phyloP scores from a whole-genome alignment of 1,140 invertebrate species.

The Maconellicoccus hirsutus region DNA sequence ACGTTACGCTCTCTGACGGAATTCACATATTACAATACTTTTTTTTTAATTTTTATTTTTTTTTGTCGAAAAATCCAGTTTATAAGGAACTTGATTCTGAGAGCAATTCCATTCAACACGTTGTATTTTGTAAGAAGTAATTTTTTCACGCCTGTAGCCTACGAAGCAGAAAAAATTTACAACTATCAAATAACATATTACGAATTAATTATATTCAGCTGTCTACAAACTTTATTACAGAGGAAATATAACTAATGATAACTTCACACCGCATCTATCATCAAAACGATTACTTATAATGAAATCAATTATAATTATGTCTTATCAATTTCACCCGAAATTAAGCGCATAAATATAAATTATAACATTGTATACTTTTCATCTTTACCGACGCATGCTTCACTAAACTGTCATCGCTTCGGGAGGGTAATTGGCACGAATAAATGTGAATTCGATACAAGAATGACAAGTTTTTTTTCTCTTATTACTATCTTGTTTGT shows the following conservation, averaged over 20 bases:
- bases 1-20: no score
- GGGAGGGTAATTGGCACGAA: neutral
- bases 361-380: neutral
- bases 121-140: no score
- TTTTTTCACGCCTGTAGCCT: neutral
- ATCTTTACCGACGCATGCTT: neutral
- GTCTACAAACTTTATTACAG: no score
- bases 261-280: neutral
- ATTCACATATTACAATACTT: no score
- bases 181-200: neutral
- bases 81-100: no score
- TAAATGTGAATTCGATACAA: neutral
- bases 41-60: no score
- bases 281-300: neutral
- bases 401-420: neutral
- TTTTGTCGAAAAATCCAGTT: no score
- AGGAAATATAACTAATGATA: no score
- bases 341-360: neutral
- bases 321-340: neutral
- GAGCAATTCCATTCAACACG: no score
- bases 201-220: neutral
- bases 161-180: neutral
- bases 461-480: neutral
- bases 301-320: conserved; percentile 6
- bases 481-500: no score